These are phyloP conservation scores for Cheumatopsyche charites DNA, from an alignment of 1,140 invertebrate species.

Conservation along the genomic window DNA sequence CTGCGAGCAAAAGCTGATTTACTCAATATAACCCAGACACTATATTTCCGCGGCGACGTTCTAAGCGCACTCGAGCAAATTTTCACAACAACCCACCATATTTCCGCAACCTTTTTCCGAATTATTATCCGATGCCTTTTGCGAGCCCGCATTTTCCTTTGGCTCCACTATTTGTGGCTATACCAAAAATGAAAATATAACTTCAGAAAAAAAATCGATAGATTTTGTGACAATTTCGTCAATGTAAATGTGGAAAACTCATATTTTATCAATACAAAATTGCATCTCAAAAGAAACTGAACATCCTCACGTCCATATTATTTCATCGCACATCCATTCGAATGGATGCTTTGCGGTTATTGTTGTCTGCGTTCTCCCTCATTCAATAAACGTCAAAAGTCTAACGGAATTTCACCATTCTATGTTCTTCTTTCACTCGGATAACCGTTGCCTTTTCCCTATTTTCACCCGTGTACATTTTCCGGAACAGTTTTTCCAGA, in stretches of 20 bases:
- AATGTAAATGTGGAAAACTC: too few species aligned
- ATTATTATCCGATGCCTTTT: slow-evolving; percentile 9
- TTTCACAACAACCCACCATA: too few species aligned
- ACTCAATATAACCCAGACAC: slow-evolving; percentile 12
- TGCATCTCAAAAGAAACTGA: too few species aligned
- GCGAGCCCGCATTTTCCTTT: background rate
- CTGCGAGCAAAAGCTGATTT: slow-evolving; percentile 9
- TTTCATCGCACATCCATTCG: too few species aligned
- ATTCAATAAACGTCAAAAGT: slow-evolving; percentile 42
- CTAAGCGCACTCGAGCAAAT: background rate
- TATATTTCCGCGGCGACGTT: slow-evolving; percentile 16
- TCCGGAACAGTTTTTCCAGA: background rate
- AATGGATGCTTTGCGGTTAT: background rate
- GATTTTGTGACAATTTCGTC: background rate
- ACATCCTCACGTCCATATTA: too few species aligned
- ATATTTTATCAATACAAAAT: too few species aligned
- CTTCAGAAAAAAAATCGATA: too few species aligned
- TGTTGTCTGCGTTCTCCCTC: slow-evolving; percentile 25
- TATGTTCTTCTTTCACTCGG: slow-evolving; percentile 34
- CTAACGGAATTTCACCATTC: slow-evolving; percentile 32
- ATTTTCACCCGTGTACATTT: background rate
- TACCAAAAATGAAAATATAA: background rate
- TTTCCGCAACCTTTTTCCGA: slow-evolving; percentile 18
- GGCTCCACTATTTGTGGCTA: too few species aligned
- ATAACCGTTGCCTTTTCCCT: slow-evolving; percentile 39